These are phyloP conservation scores for Grallaria varia DNA, from an alignment of 2,113 vertebrate species.

Conservation along the genomic window DNA sequence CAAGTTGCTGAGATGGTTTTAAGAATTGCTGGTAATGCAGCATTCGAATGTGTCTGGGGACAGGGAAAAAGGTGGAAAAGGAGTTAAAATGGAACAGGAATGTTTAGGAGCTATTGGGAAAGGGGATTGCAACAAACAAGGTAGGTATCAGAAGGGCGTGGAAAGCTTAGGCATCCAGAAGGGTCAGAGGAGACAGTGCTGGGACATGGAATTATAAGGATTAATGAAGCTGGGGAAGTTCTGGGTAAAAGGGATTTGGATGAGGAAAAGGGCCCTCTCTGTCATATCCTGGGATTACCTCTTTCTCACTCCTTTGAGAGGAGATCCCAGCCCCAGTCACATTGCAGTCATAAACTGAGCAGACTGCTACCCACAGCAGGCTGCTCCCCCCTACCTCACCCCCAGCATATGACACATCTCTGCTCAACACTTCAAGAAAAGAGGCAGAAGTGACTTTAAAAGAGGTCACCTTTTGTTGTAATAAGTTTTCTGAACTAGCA, in stretches of 20 bases:
- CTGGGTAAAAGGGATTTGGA: not conserved
- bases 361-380: not conserved
- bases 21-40: not conserved
- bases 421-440: not conserved
- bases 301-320: not conserved
- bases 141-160: not conserved
- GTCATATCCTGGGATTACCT: not conserved
- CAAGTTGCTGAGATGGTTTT: not conserved
- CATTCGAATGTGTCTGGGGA: not conserved
- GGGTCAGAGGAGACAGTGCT: not conserved
- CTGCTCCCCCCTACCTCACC: not conserved
- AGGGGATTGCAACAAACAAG: accelerated
- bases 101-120: not conserved
- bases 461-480: not conserved
- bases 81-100: not conserved
- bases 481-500: not conserved
- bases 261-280: not conserved
- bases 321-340: not conserved
- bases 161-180: not conserved
- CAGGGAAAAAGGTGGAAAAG: not conserved
- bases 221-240: not conserved
- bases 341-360: not conserved
- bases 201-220: not conserved
- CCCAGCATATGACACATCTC: not conserved
- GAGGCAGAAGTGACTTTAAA: not conserved